Evolutionary conservation across 2,113 vertebrate species (phyloP).

Genomic region (Melospiza georgiana): DNA sequence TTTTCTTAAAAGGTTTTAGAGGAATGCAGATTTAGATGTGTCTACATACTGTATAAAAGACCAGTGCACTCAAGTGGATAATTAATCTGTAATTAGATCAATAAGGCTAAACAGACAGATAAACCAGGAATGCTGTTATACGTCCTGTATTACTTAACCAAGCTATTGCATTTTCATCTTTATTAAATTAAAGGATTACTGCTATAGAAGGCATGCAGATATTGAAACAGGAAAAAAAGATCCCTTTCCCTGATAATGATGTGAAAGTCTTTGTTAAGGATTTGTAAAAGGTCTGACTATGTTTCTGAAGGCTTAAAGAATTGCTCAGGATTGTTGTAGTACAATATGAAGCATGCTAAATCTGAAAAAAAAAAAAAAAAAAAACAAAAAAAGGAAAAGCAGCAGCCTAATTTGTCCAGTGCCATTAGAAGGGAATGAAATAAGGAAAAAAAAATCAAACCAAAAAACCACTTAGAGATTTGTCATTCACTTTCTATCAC

Average conservation of each 20-base stretch:
- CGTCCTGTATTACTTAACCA: background rate
- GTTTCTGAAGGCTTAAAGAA: conserved; percentile 3
- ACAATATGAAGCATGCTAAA: background rate
- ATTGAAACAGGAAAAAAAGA: background rate
- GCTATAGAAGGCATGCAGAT: background rate
- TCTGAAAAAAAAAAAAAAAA: background rate
- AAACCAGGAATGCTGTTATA: conserved; percentile 2
- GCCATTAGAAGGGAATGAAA: background rate
- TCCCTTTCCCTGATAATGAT: background rate
- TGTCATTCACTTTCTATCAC: background rate
- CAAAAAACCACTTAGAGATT: background rate
- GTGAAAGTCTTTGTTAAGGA: background rate
- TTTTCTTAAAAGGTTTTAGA: conserved; percentile 2
- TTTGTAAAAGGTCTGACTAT: background rate
- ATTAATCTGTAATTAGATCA: conserved; percentile 53
- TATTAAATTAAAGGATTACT: conserved; percentile 45
- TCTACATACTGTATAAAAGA: background rate
- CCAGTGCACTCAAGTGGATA: conserved; percentile 16
- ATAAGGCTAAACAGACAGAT: conserved; percentile 29
- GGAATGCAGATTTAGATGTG: background rate
- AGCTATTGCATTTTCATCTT: conserved; percentile 15
- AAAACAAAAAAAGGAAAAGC: background rate
- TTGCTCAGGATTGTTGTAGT: background rate
- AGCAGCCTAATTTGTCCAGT: background rate
- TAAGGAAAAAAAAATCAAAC: background rate